phyloP scores from a whole-genome alignment of 2,113 vertebrate species.

The Cricetomys ansorgei region DNA sequence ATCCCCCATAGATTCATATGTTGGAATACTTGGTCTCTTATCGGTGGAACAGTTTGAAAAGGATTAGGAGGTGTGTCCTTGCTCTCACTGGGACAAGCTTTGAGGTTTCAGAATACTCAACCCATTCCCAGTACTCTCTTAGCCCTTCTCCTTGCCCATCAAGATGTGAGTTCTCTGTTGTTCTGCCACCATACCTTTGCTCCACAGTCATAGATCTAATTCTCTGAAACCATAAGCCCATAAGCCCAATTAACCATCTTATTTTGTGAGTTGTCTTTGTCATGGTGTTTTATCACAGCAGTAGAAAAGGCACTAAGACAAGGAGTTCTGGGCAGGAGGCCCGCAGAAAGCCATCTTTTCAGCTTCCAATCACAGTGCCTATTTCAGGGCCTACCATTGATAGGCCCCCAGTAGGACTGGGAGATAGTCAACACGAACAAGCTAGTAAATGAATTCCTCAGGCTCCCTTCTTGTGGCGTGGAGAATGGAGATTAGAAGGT shows the following conservation, averaged over 20 bases:
- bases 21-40: not conserved
- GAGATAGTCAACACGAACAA: not conserved
- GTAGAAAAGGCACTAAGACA: not conserved
- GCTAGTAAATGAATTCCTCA: not conserved
- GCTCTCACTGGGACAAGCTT: not conserved
- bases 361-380: rapidly evolving
- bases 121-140: not conserved
- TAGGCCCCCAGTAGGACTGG: not conserved
- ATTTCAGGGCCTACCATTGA: too few relatives aligned
- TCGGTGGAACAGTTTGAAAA: not conserved
- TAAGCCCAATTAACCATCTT: not conserved
- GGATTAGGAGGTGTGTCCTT: not conserved
- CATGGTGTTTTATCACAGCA: not conserved
- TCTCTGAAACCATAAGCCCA: not conserved
- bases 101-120: not conserved
- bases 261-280: not conserved
- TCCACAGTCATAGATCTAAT: not conserved
- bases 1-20: not conserved
- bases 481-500: not conserved
- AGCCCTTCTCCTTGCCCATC: not conserved
- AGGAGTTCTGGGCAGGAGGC: not conserved
- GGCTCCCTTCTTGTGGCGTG: not conserved
- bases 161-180: not conserved
- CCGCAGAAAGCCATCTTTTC: not conserved
- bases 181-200: not conserved